Base-by-base conservation (phyloP, 2,113 vertebrate species). In the Scomber colias region DNA sequence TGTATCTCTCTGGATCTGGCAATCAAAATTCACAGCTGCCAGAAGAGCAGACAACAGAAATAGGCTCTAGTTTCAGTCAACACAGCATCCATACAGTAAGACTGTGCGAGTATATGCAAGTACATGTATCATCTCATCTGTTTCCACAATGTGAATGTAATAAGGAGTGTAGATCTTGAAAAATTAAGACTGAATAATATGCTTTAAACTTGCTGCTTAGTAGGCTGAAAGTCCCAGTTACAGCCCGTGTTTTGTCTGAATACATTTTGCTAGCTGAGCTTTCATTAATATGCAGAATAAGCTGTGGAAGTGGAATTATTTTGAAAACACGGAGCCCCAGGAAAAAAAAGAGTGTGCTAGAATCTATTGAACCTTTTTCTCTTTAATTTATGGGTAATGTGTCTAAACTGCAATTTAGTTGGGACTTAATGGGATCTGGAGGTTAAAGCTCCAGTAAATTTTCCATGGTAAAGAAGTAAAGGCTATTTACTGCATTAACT, bases 11-110 rank as follows among this genome's bases (percentile, higher is more conserved):
- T 55, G 77, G 56, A 82, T 54, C 60, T 56, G 60, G 78, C 85
- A 80, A 70, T 90, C 70, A 82, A 77, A 75, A 19, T 54, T 82
- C 65, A 62, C 44, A 14, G 10, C 80, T 57, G 71, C 45, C 40
- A 24, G 73, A 67, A 68, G 44, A 79, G 57, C 62, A 71, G 64
- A 56, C 13, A 10, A 14, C 46, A 68, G 62, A 65, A 46, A 68
- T 45, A 62, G 71, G 45, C 50, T 79, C 50, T 49, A 44, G 11
- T 61, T 71, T 67, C 14, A 71, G 46, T 31, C 45, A 11, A 67
- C 35, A 59, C 8, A 44, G n/a, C 77, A n/a, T 63, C 15, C 14
- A n/a, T 44, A 31, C 9, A 61, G 11, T n/a, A n/a, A 57, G 46
- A 16, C 10, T 45, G 8, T 55, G 15, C 53, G 54, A n/a, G 14